Percentiles rank a stretch among this genome's conserved stretches.
phyloP scores from a whole-genome alignment of 2,113 vertebrate species.

The Butastur rufipennis region DNA sequence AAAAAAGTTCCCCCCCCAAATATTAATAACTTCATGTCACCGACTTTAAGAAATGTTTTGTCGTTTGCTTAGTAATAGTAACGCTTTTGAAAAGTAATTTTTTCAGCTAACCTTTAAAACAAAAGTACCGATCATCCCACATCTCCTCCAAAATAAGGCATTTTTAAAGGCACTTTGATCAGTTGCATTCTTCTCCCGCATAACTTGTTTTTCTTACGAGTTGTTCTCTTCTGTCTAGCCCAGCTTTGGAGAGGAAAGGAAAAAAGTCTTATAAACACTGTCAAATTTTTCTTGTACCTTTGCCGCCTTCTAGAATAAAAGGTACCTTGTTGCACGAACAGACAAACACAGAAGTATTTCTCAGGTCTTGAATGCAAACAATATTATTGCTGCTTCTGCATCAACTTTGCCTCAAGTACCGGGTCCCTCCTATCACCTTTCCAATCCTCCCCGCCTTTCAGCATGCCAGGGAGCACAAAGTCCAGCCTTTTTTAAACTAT shows the following conservation, averaged over 20 bases:
- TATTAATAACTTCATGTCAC: background rate
- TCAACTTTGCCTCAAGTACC: background rate
- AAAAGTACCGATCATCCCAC: background rate
- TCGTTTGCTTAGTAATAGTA: background rate
- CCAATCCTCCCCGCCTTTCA: background rate
- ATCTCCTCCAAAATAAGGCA: background rate
- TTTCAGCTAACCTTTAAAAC: background rate
- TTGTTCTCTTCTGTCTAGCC: background rate
- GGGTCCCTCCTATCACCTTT: background rate
- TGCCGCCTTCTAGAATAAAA: background rate
- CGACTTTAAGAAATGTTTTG: background rate
- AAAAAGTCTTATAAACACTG: background rate
- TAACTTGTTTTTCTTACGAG: background rate
- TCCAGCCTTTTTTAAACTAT: background rate
- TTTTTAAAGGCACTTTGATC: background rate
- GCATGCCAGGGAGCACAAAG: background rate
- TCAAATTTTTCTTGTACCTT: background rate
- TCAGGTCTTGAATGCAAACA: background rate
- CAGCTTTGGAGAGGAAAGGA: background rate
- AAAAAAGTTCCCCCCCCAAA: rapidly evolving
- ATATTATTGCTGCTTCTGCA: background rate
- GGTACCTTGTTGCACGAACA: background rate
- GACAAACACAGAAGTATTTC: background rate
- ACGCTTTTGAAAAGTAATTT: background rate
- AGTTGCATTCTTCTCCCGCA: background rate